These are phyloP conservation scores for Linyphia triangularis DNA, from an alignment of 2,888 invertebrate species.

Conservation along the genomic window DNA sequence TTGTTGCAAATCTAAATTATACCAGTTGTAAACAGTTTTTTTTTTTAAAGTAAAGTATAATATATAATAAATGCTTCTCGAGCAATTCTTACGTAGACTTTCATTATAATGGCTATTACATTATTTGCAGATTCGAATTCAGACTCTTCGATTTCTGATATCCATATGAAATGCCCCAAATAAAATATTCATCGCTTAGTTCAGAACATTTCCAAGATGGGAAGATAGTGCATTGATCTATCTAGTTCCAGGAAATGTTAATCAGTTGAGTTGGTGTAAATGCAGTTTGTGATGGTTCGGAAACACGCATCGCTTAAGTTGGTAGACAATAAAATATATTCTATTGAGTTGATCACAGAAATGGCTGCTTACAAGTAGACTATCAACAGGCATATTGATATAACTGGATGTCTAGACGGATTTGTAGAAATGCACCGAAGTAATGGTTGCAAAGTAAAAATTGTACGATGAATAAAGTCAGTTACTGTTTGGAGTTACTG, in stretches of 20 bases:
- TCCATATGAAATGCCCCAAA: background rate
- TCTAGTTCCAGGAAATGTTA: background rate
- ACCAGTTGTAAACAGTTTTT: too few relatives aligned
- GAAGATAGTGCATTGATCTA: background rate
- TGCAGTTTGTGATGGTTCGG: background rate
- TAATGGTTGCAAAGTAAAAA: constrained; percentile 27
- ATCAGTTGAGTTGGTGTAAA: constrained; percentile 2
- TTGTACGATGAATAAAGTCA: too few relatives aligned
- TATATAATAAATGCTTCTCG: too few relatives aligned
- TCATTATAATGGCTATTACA: too few relatives aligned
- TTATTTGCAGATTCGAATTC: too few relatives aligned
- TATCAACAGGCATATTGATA: background rate
- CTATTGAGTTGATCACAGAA: too few relatives aligned
- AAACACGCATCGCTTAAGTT: background rate
- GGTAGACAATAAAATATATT: background rate
- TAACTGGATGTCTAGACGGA: constrained; percentile 16
- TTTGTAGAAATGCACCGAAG: constrained; percentile 12
- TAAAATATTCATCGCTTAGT: background rate
- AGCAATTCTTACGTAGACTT: too few relatives aligned
- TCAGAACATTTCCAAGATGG: background rate
- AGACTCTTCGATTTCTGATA: background rate
- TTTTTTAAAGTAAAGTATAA: too few relatives aligned
- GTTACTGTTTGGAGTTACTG: too few relatives aligned
- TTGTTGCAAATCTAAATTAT: too few relatives aligned
- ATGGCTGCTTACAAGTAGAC: background rate